phyloP scores from a whole-genome alignment of 2,113 vertebrate genomes.

The Ploceus nigricollis region DNA sequence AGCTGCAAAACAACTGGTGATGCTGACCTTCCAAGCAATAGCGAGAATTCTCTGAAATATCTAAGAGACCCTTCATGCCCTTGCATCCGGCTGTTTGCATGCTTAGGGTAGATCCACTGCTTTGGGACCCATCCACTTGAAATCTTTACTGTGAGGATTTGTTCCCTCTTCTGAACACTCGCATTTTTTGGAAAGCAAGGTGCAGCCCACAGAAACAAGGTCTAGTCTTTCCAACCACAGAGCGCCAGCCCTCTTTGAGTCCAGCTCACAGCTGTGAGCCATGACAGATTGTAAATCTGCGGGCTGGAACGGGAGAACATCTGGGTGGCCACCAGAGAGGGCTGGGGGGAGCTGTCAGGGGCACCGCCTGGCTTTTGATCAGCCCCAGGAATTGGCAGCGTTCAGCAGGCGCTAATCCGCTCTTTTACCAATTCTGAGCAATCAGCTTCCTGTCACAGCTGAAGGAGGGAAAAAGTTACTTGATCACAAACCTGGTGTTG shows the following conservation, averaged over 20 bases:
- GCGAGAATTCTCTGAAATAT: background rate
- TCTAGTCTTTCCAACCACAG: background rate
- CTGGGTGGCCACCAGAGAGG: slow-evolving; percentile 7
- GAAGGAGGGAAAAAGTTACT: background rate
- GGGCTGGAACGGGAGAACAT: background rate
- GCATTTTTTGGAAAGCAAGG: background rate
- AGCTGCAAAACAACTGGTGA: background rate
- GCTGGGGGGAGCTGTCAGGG: background rate
- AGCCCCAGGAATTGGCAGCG: background rate
- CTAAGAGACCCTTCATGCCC: background rate
- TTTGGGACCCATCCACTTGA: background rate
- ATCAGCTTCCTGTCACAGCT: background rate
- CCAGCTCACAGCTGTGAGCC: background rate
- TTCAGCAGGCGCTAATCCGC: background rate
- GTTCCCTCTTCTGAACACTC: accelerated
- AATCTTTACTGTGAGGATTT: background rate
- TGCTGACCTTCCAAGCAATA: background rate
- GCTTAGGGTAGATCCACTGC: background rate
- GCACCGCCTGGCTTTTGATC: background rate
- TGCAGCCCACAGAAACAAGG: background rate
- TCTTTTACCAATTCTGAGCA: background rate
- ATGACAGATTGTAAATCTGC: slow-evolving; percentile 28
- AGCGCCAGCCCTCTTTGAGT: background rate
- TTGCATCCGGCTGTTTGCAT: background rate
- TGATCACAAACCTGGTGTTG: background rate